Conservation (phyloP, 2,888 invertebrate species). For the Glyphotaelius pellucidus region DNA sequence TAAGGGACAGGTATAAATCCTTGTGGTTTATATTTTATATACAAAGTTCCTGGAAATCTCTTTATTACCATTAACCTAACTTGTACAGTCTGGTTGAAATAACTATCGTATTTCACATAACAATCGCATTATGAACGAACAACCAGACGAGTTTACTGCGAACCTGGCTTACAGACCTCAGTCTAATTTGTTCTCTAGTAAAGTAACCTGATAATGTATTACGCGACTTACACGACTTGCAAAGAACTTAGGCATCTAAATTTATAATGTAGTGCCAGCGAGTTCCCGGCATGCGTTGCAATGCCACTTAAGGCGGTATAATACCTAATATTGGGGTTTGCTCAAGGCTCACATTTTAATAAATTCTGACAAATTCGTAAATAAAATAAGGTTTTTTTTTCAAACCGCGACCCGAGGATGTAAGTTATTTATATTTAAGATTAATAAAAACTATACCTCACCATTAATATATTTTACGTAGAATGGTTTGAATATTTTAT, state of each 20-base stretch:
- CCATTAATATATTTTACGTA: too few species aligned
- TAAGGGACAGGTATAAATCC: not conserved
- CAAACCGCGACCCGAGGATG: too few species aligned
- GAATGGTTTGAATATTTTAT: too few species aligned
- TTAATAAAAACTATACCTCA: too few species aligned
- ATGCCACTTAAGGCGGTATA: too few species aligned
- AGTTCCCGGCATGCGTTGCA: too few species aligned
- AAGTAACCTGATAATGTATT: not conserved
- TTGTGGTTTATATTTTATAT: not conserved
- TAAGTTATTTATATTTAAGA: too few species aligned
- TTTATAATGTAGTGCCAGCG: not conserved
- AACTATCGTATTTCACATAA: slow-evolving; percentile 2
- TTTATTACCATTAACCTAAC: not conserved
- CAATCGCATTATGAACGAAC: not conserved
- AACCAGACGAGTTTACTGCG: not conserved
- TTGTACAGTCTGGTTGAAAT: not conserved
- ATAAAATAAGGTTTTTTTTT: too few species aligned
- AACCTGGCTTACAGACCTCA: not conserved
- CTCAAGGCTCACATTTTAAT: too few species aligned
- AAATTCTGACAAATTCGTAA: too few species aligned
- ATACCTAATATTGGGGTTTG: too few species aligned
- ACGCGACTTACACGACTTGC: not conserved
- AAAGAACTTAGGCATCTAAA: not conserved
- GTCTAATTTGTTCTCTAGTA: not conserved
- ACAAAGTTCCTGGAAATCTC: not conserved